Evolutionary conservation across 2,113 vertebrate genomes (phyloP).

Genomic region (Calidris pygmaea): DNA sequence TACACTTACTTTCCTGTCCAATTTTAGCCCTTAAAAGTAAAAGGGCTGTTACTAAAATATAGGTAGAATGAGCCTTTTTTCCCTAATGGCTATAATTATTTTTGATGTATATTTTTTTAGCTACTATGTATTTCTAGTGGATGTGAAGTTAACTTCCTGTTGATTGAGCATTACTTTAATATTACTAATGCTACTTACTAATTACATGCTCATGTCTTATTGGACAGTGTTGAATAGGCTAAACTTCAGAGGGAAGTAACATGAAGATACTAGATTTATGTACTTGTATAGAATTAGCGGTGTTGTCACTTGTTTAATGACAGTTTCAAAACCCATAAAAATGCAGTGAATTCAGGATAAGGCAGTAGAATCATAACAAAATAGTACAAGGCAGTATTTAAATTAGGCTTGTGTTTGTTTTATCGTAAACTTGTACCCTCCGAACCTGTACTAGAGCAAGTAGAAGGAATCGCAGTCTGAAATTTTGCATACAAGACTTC

Average conservation of each 20-base stretch:
- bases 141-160: neutral
- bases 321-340: neutral
- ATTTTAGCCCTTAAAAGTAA: neutral
- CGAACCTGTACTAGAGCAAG: neutral
- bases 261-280: neutral
- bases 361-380: neutral
- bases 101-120: neutral
- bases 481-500: neutral
- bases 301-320: neutral
- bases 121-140: neutral
- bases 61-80: neutral
- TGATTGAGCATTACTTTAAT: neutral
- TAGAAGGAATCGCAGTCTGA: neutral
- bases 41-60: neutral
- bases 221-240: neutral
- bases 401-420: neutral
- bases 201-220: neutral
- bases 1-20: neutral
- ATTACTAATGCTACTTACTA: neutral
- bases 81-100: neutral
- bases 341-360: neutral
- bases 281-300: neutral
- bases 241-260: neutral
- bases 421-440: neutral
- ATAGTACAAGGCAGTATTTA: neutral